Evolutionary conservation across 1,140 invertebrate genomes (phyloP), one percentile per base, ranked within the genome.

Genomic region (Diorhabda sublineata): DNA sequence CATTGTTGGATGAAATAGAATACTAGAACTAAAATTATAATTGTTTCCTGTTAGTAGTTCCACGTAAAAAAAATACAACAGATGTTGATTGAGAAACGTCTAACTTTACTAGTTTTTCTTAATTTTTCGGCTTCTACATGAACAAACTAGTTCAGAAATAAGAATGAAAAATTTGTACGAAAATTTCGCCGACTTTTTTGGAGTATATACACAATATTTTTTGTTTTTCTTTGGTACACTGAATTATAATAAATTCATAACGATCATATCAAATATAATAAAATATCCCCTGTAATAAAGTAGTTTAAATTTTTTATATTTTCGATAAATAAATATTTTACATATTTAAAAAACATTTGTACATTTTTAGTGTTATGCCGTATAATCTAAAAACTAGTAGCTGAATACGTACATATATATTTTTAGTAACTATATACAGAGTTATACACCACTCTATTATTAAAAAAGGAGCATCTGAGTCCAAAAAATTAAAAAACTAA

Each of bases 221-320:
- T 68, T 76, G 73, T 76, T 76, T 76, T 68, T 76, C 75, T 76
- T 76, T 76, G 75, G 75, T 74, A 76, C 74, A 68, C 69, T 62
- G 64, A 72, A 68, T 69, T 73, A 73, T 52, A 73, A 72, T 71
- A 75, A 75, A 74, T 71, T 72, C 71, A 73, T 69, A 76, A 76
- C 73, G 72, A 74, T 74, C 69, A 72, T 69, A 73, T 76, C 73
- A 73, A 74, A 73, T 74, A 74, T 76, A 71, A 72, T 74, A 73
- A 74, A 74, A 73, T 73, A 71, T 61, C 68, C 75, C 73, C 73
- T 76, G 73, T 76, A 74, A 66, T 73, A 73, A 68, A 73, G 69
- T 74, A 59, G 58, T 67, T 26, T 26, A 26, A 70, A 66, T 74
- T 71, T 69, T 69, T 72, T 67, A 69, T 69, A 52, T 63, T 71